A percentile compares a stretch with the other conserved stretches of the same genome.
Conservation (phyloP, 1,140 invertebrate genomes). For the Hormaphis cornu region DNA sequence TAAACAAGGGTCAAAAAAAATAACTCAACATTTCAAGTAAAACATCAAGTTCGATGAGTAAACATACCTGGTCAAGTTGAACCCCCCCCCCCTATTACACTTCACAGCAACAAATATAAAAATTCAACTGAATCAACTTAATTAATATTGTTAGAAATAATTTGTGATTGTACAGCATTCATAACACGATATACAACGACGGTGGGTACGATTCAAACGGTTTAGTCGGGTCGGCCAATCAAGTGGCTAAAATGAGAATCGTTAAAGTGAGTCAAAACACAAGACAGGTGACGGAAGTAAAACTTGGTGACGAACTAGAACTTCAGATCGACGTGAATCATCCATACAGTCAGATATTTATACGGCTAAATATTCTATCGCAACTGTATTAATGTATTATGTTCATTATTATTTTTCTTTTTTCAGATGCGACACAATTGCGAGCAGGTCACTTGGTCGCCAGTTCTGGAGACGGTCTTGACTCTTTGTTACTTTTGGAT, state of each 20-base stretch:
- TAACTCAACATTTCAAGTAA: no score
- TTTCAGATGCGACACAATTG: conserved; percentile 48
- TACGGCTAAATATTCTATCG: background rate
- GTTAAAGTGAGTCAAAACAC: conserved; percentile 36
- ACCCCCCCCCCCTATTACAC: no score
- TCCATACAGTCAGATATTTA: conserved; percentile 40
- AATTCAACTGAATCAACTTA: no score
- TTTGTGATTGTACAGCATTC: background rate
- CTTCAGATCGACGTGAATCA: conserved; percentile 44
- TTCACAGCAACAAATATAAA: no score
- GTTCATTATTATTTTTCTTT: background rate
- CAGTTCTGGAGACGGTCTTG: conserved; percentile 44
- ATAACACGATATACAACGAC: conserved; percentile 23
- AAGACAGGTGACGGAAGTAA: conserved; percentile 38
- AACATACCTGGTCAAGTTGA: no score
- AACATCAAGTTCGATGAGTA: no score
- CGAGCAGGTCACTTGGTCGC: conserved; percentile 49
- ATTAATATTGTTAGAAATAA: no score
- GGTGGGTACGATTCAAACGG: conserved; percentile 15
- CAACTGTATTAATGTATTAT: background rate
- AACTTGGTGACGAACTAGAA: conserved; percentile 44
- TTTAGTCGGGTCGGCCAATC: conserved; percentile 12
- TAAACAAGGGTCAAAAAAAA: no score
- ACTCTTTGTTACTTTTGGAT: conserved; percentile 48
- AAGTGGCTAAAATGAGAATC: conserved; percentile 36